Conservation (phyloP, 2,888 invertebrate genomes). For the Trissoscelio sp. region DNA sequence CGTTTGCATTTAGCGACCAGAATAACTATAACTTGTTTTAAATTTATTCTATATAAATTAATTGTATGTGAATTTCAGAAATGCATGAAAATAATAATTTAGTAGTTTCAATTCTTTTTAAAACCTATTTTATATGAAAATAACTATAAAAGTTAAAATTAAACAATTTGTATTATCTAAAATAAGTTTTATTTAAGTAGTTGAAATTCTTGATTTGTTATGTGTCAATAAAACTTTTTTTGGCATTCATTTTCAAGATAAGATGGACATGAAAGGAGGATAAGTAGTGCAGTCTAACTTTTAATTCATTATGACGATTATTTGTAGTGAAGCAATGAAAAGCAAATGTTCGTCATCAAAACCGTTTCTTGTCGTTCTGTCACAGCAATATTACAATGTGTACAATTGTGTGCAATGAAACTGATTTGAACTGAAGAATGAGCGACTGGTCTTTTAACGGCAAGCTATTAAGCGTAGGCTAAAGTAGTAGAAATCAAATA, state of each 20-base stretch:
- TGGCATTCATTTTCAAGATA: no score
- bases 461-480: conserved; percentile 4
- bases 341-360: conserved; percentile 11
- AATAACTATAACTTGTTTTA: no score
- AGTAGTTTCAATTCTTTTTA: no score
- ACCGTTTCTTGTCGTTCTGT: neutral
- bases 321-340: neutral
- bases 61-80: no score
- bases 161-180: no score
- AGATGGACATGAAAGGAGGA: neutral
- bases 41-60: no score
- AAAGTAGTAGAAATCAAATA: conserved; percentile 11
- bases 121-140: no score
- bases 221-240: neutral
- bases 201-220: no score
- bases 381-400: conserved; percentile 7
- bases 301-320: neutral
- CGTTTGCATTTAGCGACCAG: no score
- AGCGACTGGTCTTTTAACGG: conserved; percentile 18
- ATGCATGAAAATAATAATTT: no score
- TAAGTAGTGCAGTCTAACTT: neutral
- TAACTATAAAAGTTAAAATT: no score
- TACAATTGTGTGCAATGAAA: conserved; percentile 3
- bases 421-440: neutral
- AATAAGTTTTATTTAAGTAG: no score